Percentiles rank a stretch among this genome's conserved stretches.
Evolutionary conservation across 2,888 invertebrate genomes (phyloP).

Genomic region (Plagodis dolabraria): DNA sequence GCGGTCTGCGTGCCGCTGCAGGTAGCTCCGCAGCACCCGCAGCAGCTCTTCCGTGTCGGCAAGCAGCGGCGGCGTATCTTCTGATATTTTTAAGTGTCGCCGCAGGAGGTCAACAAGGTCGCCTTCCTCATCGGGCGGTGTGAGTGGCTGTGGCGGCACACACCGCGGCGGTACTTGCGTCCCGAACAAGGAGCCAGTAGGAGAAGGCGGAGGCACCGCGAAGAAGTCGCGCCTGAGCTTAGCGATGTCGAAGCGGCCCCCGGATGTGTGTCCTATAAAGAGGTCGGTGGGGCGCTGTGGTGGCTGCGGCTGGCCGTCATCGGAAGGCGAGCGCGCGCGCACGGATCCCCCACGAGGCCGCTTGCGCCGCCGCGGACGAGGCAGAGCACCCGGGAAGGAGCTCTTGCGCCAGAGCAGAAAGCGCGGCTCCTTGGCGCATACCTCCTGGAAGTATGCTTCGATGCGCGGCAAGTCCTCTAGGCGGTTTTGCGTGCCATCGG

Average conservation of each 20-base stretch:
- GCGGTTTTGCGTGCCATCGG: constrained; percentile 90
- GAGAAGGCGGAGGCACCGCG: constrained; percentile 70
- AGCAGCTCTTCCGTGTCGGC: constrained; percentile 87
- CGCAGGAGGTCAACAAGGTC: constrained; percentile 87
- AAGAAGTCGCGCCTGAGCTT: constrained; percentile 89
- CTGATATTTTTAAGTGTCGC: constrained; percentile 86
- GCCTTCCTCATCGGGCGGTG: constrained; percentile 74
- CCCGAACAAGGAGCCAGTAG: constrained; percentile 47
- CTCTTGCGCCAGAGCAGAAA: constrained; percentile 93
- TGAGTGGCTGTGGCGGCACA: constrained; percentile 61
- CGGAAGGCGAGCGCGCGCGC: constrained; percentile 87
- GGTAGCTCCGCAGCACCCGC: constrained; percentile 86
- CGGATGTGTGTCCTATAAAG: constrained; percentile 79
- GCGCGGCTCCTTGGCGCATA: constrained; percentile 90
- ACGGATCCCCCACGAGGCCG: constrained; percentile 88
- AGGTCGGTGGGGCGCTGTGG: constrained; percentile 77
- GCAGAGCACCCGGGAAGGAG: constrained; percentile 91
- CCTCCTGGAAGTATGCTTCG: constrained; percentile 93
- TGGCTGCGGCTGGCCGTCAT: constrained; percentile 82
- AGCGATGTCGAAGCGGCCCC: constrained; percentile 88
- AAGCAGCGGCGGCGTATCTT: constrained; percentile 73
- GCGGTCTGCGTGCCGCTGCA: constrained; percentile 70
- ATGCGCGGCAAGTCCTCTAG: constrained; percentile 91
- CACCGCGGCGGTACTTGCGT: constrained; percentile 33
- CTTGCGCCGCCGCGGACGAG: constrained; percentile 83